A percentile compares a stretch with the other conserved stretches of the same genome.
These are phyloP conservation scores for Zosterops borbonicus DNA, from an alignment of 2,113 vertebrate species.

Conservation along the genomic window DNA sequence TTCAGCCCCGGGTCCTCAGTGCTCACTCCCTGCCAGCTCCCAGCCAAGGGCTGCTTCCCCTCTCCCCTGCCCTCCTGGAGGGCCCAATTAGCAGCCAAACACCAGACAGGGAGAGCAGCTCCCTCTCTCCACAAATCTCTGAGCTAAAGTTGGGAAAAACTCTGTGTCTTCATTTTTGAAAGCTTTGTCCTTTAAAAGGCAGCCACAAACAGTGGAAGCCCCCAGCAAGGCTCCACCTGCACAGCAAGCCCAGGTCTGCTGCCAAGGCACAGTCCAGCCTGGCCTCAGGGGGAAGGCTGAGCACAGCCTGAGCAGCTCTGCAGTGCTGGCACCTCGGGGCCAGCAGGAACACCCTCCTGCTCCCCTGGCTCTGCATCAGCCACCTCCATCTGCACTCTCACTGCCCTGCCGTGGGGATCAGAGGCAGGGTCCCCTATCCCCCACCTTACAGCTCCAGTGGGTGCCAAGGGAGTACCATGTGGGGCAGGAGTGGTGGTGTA, in stretches of 20 bases:
- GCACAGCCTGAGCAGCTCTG: not conserved
- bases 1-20: not conserved
- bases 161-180: not conserved
- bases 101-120: not conserved
- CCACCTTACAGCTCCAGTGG: fast-evolving
- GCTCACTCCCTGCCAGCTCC: not conserved
- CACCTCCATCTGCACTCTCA: fast-evolving
- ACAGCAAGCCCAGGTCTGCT: fast-evolving
- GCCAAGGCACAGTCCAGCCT: fast-evolving
- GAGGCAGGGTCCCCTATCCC: not conserved
- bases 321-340: fast-evolving
- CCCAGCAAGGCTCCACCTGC: too few species aligned
- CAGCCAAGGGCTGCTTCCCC: not conserved
- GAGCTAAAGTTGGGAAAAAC: not conserved
- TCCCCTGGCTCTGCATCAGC: not conserved
- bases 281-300: fast-evolving
- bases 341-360: fast-evolving
- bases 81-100: slow-evolving; percentile 8
- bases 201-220: not conserved
- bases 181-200: not conserved
- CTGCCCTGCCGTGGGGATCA: fast-evolving
- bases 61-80: not conserved
- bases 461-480: fast-evolving
- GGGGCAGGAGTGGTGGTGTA: fast-evolving
- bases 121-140: not conserved